phyloP scores from a whole-genome alignment of 1,140 invertebrate genomes.

The Drosophila pseudoananassae region DNA sequence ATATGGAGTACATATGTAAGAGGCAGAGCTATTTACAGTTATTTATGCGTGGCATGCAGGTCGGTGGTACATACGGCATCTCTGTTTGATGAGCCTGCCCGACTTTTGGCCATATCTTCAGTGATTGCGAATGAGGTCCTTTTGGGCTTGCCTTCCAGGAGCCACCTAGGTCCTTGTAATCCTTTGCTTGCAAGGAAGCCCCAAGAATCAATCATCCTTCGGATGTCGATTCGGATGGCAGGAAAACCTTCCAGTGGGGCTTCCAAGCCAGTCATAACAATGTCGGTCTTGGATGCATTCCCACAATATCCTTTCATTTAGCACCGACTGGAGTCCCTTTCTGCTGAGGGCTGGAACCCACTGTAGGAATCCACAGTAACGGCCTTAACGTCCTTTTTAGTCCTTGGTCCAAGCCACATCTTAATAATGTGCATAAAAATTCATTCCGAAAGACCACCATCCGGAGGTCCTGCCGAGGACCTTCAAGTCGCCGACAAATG shows the following conservation, averaged over 20 bases:
- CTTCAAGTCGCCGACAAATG: conserved; percentile 19
- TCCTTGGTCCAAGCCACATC: not conserved
- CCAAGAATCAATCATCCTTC: not conserved
- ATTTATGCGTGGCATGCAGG: conserved; percentile 14
- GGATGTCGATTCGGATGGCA: not conserved
- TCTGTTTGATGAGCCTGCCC: conserved; percentile 59
- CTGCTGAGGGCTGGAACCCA: conserved; percentile 7
- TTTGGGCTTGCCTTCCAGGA: no score
- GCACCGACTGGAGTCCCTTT: conserved; percentile 19
- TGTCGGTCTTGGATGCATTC: conserved; percentile 8
- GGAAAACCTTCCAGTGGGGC: not conserved
- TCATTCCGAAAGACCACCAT: conserved; percentile 26
- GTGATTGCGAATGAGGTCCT: conserved; percentile 50
- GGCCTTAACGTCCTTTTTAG: conserved; percentile 7
- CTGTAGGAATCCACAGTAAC: conserved; percentile 42
- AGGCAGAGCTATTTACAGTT: conserved; percentile 9
- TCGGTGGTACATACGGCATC: conserved; percentile 7
- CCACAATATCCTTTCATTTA: conserved; percentile 15
- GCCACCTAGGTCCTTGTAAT: no score
- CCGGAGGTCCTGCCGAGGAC: conserved; percentile 1
- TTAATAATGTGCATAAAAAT: conserved; percentile 64
- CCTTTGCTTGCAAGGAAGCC: no score
- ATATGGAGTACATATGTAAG: conserved; percentile 20
- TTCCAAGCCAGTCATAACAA: conserved; percentile 4
- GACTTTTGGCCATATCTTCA: conserved; percentile 56